A percentile compares a stretch with the other conserved stretches of the same genome.
phyloP scores from a whole-genome alignment of 2,888 invertebrate genomes.

The Scaptodrosophila latifasciaeformis region DNA sequence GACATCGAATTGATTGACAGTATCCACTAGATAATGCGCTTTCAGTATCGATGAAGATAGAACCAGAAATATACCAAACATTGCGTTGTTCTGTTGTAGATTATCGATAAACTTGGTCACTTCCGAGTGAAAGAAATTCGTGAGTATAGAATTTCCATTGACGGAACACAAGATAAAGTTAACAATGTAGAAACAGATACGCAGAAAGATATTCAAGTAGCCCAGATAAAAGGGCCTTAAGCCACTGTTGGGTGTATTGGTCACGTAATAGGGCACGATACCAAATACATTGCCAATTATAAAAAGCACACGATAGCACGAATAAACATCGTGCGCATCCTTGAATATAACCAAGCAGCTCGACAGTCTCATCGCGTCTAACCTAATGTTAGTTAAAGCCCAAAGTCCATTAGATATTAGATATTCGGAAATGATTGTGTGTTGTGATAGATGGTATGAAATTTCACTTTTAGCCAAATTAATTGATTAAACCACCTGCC shows the following conservation, averaged over 20 bases:
- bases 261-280: constrained; percentile 53
- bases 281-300: constrained; percentile 48
- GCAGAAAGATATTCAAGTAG: constrained; percentile 37
- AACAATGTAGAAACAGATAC: constrained; percentile 38
- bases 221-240: constrained; percentile 38
- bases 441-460: no score
- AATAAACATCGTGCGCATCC: constrained; percentile 59
- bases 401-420: no score
- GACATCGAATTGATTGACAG: constrained; percentile 35
- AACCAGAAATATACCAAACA: constrained; percentile 48
- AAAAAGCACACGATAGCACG: constrained; percentile 51
- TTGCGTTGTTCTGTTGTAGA: constrained; percentile 60
- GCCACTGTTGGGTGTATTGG: constrained; percentile 5
- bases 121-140: constrained; percentile 52
- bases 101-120: constrained; percentile 56
- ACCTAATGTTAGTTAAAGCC: no score
- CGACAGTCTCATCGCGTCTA: constrained; percentile 42
- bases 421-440: background rate
- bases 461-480: background rate
- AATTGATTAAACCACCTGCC: constrained; percentile 47
- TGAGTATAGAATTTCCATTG: constrained; percentile 44
- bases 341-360: constrained; percentile 28
- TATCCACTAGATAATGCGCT: constrained; percentile 29
- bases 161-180: constrained; percentile 35
- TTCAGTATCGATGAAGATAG: constrained; percentile 37